Evolutionary conservation across 2,888 invertebrate genomes (phyloP), one percentile per base, ranked within the genome.

Genomic region (Marronus borbonicus): DNA sequence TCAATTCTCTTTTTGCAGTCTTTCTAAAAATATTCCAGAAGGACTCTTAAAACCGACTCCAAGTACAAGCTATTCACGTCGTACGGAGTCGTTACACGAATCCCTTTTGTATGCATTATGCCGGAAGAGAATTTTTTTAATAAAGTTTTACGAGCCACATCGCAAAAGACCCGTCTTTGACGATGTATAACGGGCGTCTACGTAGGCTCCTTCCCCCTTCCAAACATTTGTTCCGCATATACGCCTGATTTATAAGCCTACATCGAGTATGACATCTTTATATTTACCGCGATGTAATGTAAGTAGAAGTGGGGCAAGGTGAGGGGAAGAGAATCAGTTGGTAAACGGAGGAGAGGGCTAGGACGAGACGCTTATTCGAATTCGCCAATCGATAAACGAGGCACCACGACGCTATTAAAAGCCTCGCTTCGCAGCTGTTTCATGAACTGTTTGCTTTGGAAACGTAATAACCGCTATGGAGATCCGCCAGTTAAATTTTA

Each of bases 371-470:
- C 8, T 24, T 20, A 24, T 68, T 49, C 49, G 68, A 7, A 77
- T 80, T 80, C 80, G 78, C 83, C 83, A 86, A 86, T 86, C 87
- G 86, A 87, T 87, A 86, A 84, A 83, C 83, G 84, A 84, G 86
- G 86, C 86, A 86, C 86, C 86, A 83, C 84, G 83, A 83, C 83
- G 83, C 84, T 84, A 85, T 85, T 85, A 85, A 83, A 81, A 84
- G 84, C 85, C 84, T 85, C 86, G 85, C 85, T 85, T 85, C 84
- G 85, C 86, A 87, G 86, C 86, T 87, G 87, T 86, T 86, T 86
- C 86, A 86, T 85, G 86, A 86, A 86, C 86, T 86, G 86, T 86
- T 86, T 86, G 86, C 85, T 82, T 20, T 86, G 85, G 85, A 86
- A 87, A 87, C 86, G 85, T 86, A 87, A 87, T 87, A 86, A 86